These are phyloP conservation scores for Chelonus insularis DNA, from an alignment of 1,140 invertebrate species.

Conservation along the genomic window DNA sequence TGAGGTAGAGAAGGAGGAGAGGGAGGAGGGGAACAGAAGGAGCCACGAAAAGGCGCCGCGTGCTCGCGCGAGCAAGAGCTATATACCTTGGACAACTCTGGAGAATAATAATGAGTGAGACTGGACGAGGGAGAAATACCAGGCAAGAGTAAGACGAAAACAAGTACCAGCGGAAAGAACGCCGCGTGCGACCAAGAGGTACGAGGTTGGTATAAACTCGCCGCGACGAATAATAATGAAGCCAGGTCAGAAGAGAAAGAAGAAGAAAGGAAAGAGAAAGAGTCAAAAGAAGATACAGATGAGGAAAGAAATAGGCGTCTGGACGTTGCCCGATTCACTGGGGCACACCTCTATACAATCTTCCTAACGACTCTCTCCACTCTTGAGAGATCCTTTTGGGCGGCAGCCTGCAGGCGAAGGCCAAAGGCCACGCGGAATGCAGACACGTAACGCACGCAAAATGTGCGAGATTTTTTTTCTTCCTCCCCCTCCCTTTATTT, in stretches of 20 bases:
- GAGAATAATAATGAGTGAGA: conserved; percentile 36
- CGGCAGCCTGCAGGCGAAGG: conserved; percentile 20
- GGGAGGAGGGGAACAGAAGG: conserved; percentile 12
- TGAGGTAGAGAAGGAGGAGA: conserved; percentile 3
- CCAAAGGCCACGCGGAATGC: conserved; percentile 53
- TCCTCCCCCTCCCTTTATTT: conserved; percentile 16
- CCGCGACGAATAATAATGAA: conserved; percentile 33
- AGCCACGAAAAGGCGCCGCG: conserved; percentile 25
- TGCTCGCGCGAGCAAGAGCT: conserved; percentile 20
- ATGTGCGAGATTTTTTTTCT: conserved; percentile 33
- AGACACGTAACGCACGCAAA: conserved; percentile 55
- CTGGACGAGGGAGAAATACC: conserved; percentile 27
- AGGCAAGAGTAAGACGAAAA: conserved; percentile 25
- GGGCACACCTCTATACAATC: conserved; percentile 21
- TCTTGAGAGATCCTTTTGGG: conserved; percentile 23
- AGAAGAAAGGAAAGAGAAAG: conserved; percentile 16
- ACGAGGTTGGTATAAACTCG: conserved; percentile 21
- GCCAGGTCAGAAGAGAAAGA: neutral
- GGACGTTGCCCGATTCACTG: conserved; percentile 6
- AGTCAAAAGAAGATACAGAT: conserved; percentile 10
- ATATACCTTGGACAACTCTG: conserved; percentile 25
- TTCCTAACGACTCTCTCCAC: conserved; percentile 33
- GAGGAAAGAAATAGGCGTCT: conserved; percentile 24
- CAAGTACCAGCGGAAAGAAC: conserved; percentile 24
- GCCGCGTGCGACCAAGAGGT: conserved; percentile 33